A percentile compares a stretch with the other conserved stretches of the same genome.
phyloP scores from a whole-genome alignment of 2,797 vertebrate genomes.

The Streptopelia turtur region DNA sequence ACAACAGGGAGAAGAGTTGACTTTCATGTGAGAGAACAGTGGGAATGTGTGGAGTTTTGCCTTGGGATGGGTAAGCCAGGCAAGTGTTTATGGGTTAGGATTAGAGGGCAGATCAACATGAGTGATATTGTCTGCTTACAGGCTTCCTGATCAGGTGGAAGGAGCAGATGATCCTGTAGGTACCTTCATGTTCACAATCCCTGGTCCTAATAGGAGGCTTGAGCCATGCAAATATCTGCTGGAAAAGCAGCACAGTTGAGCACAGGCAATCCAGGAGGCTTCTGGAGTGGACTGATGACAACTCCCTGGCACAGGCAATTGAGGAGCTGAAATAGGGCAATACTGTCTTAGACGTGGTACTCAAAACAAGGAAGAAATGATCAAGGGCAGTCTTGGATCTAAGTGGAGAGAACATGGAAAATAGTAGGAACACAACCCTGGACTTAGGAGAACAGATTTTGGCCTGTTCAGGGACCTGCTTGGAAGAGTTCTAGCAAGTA shows the following conservation, averaged over 20 bases:
- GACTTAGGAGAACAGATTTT: background rate
- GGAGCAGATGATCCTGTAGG: background rate
- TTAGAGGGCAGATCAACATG: background rate
- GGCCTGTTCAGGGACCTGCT: background rate
- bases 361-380: background rate
- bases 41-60: background rate
- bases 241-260: background rate
- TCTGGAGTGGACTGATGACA: background rate
- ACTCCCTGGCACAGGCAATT: background rate
- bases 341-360: background rate
- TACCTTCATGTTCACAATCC: background rate
- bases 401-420: background rate
- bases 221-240: background rate
- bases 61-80: background rate
- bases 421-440: background rate
- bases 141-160: background rate
- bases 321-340: background rate
- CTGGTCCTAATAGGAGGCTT: background rate
- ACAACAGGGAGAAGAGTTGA: background rate
- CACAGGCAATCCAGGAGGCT: background rate
- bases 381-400: background rate
- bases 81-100: background rate
- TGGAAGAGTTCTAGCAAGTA: background rate
- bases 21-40: background rate
- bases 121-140: background rate